These are phyloP conservation scores for Apamea sordens DNA, from an alignment of 2,888 invertebrate species.

Conservation along the genomic window DNA sequence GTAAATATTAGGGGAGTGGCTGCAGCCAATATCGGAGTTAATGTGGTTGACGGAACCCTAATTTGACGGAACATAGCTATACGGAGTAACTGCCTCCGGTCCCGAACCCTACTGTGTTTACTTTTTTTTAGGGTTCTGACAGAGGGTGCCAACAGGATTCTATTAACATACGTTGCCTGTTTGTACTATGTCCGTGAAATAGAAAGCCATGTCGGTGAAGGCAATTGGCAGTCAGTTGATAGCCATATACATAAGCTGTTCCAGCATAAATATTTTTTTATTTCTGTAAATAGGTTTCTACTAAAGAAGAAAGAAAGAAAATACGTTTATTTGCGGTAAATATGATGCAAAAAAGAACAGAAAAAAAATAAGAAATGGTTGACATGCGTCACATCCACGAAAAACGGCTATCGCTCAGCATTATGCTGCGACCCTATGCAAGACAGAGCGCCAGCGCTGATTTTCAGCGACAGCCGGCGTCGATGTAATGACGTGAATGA, in stretches of 20 bases:
- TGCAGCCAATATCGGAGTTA: constrained; percentile 50
- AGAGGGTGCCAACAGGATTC: neutral
- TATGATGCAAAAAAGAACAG: no score
- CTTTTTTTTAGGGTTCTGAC: constrained; percentile 11
- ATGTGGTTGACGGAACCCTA: constrained; percentile 46
- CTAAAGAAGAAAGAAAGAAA: neutral
- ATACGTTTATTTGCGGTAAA: no score
- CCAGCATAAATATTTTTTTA: neutral
- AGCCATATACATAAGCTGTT: neutral
- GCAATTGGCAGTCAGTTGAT: no score
- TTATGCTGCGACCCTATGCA: no score
- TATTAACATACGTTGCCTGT: neutral
- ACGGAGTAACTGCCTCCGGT: constrained; percentile 24
- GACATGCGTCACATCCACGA: no score
- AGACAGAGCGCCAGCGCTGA: no score
- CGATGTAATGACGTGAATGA: no score
- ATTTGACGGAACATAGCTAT: constrained; percentile 46
- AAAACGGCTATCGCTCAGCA: no score
- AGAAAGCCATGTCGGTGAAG: no score
- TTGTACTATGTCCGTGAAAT: neutral
- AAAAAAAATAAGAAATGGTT: no score
- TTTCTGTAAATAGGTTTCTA: neutral
- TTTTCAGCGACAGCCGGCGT: no score
- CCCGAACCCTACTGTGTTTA: constrained; percentile 13
- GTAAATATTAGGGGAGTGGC: constrained; percentile 51